Evolutionary conservation across 1,140 invertebrate genomes (phyloP).

Genomic region (Globodera ellingtonae): DNA sequence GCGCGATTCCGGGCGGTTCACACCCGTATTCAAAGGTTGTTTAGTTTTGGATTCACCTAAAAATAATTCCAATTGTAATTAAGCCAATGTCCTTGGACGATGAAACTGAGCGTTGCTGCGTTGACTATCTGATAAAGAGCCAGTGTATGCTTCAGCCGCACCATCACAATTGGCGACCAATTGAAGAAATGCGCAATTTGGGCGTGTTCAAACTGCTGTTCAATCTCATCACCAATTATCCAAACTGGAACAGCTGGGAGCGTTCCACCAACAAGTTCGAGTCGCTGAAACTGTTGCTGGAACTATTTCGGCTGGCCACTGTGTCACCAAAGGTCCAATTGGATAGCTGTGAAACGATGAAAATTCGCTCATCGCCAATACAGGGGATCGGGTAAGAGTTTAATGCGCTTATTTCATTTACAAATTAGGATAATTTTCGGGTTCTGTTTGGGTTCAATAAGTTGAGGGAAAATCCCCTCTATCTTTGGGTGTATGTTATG

Average conservation of each 20-base stretch:
- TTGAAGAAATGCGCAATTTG: conserved; percentile 35
- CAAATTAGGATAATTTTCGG: too few species aligned
- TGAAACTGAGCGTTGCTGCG: conserved; percentile 35
- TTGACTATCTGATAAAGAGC: conserved; percentile 30
- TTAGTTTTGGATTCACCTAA: not conserved
- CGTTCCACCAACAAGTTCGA: conserved; percentile 30
- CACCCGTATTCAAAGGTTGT: conserved; percentile 38
- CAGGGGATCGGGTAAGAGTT: conserved; percentile 33
- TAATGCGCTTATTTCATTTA: too few species aligned
- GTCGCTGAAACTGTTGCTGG: conserved; percentile 37
- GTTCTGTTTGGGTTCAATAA: too few species aligned
- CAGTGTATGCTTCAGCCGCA: conserved; percentile 35
- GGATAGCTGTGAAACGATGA: conserved; percentile 46
- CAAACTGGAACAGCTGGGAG: conserved; percentile 25
- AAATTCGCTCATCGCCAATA: conserved; percentile 30
- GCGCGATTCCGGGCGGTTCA: conserved; percentile 22
- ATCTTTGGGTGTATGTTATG: not conserved
- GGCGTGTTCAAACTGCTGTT: conserved; percentile 35
- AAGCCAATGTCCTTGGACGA: conserved; percentile 37
- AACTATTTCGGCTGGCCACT: conserved; percentile 43
- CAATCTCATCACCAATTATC: conserved; percentile 35
- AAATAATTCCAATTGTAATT: not conserved
- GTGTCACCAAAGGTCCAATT: conserved; percentile 50
- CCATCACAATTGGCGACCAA: conserved; percentile 42
- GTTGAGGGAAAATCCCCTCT: too few species aligned